Base-by-base conservation (phyloP, 2,888 invertebrate species). In the Leucoptera coffeella region DNA sequence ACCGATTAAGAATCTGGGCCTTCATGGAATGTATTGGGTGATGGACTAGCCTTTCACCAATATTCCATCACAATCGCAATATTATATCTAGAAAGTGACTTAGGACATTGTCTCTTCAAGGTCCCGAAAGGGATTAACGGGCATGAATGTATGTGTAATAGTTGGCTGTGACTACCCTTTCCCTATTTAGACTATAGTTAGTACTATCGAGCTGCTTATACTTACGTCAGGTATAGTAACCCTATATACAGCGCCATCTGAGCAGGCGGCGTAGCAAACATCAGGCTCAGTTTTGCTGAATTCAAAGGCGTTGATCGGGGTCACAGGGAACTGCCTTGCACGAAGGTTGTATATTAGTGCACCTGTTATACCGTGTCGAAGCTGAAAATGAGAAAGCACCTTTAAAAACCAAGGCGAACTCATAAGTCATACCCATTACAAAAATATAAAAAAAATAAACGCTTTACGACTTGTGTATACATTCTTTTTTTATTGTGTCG, bases 341-440 rank as follows among this genome's bases (percentile, higher is more conserved):
- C 67, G 50, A 2, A 69, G 39, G 1, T 65, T 69, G 23, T 44
- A 45, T 3, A 67, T 38, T 2, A 67, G 60, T 2, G 41, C 36
- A 2, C 67, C 69, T 2, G 64, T 62, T 14, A 39, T 42, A 4
- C 69, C 67, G 24, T 69, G 57, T 3, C 67, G 61, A 60, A 69
- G 55, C 69, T 69, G 33, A 6, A 41, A 38, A 25, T 29, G 31
- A 26, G 9, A 17, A 7, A 17, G 6, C 6, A 9, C 17, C 6
- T 9, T 22, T 22, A 4, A 22, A 6, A 9, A 22, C 7, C 5
- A 9, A n/a, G n/a, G n/a, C n/a, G n/a, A n/a, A n/a, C n/a, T n/a
- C n/a, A n/a, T n/a, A n/a, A n/a, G n/a, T n/a, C n/a, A n/a, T n/a
- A n/a, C n/a, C n/a, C n/a, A n/a, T n/a, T n/a, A n/a, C n/a, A n/a